These are phyloP conservation scores for Nothoprocta perdicaria DNA, from an alignment of 2,113 vertebrate genomes.

Conservation along the genomic window DNA sequence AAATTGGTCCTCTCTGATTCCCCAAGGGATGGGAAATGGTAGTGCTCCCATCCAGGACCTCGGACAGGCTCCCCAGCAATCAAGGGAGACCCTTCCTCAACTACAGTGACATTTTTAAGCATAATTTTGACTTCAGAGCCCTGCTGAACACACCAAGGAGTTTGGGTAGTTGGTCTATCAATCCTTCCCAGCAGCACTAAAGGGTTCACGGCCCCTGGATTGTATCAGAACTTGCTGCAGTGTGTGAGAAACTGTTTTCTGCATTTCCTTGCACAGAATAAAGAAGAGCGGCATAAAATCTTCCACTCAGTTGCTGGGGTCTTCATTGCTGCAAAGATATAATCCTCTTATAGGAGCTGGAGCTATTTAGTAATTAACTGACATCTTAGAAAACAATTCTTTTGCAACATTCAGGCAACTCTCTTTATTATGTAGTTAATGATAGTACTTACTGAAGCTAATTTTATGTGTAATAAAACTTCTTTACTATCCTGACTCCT, in stretches of 20 bases:
- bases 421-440: conserved; percentile 77
- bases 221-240: not conserved
- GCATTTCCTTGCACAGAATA: not conserved
- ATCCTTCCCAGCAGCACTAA: not conserved
- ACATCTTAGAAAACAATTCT: conserved; percentile 71
- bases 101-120: not conserved
- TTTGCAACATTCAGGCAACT: conserved; percentile 68
- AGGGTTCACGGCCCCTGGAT: not conserved
- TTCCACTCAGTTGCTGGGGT: not conserved
- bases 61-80: fast-evolving
- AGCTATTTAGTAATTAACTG: conserved; percentile 64
- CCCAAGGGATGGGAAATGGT: not conserved
- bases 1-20: not conserved
- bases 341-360: conserved; percentile 19
- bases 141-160: not conserved
- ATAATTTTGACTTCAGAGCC: not conserved
- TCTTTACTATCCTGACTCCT: conserved; percentile 69
- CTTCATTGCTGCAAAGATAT: conserved; percentile 24
- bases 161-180: not conserved
- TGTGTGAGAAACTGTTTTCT: not conserved
- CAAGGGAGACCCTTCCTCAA: not conserved
- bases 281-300: conserved; percentile 15
- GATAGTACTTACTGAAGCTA: conserved; percentile 73
- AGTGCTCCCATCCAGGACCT: not conserved
- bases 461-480: conserved; percentile 80